Conservation (phyloP, 2,888 invertebrate species). For the Drosophila phalerata region DNA sequence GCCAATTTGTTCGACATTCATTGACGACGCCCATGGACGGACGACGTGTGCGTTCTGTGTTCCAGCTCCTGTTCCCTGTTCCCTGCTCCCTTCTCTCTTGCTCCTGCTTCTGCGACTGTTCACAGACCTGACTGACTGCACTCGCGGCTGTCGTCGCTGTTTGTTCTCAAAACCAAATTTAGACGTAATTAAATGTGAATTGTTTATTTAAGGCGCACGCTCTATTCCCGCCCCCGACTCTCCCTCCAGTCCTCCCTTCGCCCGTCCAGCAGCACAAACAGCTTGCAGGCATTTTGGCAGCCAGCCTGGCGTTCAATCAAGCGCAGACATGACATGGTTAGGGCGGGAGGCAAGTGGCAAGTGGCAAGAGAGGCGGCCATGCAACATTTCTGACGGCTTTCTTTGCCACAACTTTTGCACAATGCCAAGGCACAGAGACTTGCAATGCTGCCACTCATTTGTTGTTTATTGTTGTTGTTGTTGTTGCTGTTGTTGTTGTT, state of each 20-base stretch:
- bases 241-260: neutral
- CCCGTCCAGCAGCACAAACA: conserved; percentile 28
- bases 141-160: conserved; percentile 77
- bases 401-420: conserved; percentile 60
- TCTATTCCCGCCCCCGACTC: conserved; percentile 27
- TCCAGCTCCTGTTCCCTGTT: neutral
- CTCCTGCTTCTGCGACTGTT: conserved; percentile 11
- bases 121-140: conserved; percentile 43
- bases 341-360: neutral
- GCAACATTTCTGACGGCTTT: conserved; percentile 56
- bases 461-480: conserved; percentile 41
- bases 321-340: conserved; percentile 47
- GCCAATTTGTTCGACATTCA: conserved; percentile 84
- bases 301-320: conserved; percentile 62
- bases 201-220: conserved; percentile 84
- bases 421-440: conserved; percentile 40
- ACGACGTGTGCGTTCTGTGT: conserved; percentile 37
- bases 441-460: conserved; percentile 57
- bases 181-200: conserved; percentile 84
- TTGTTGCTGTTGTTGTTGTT: conserved; percentile 21
- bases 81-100: neutral
- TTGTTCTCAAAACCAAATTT: conserved; percentile 84
- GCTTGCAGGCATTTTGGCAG: conserved; percentile 60
- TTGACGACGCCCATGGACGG: conserved; percentile 59
- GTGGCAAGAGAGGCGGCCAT: conserved; percentile 17